These are phyloP conservation scores for Smittia sp. DNA, from an alignment of 2,888 invertebrate species.

Conservation along the genomic window DNA sequence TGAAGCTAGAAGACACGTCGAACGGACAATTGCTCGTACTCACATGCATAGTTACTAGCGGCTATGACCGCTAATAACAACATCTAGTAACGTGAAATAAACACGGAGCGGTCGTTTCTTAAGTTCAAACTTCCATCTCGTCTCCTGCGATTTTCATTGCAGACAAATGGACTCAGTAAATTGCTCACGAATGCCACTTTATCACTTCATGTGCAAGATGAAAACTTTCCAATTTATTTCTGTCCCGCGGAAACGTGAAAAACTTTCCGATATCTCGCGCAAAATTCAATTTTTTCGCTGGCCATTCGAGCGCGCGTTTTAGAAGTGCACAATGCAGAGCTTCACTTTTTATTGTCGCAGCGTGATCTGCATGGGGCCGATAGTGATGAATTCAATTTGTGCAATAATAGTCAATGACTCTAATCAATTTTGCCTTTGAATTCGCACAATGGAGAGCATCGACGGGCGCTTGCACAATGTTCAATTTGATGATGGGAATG, in stretches of 20 bases:
- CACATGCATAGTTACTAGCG: no score
- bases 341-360: neutral
- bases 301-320: neutral
- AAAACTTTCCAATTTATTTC: no score
- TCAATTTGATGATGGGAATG: neutral
- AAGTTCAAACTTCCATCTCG: no score
- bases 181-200: no score
- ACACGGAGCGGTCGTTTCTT: no score
- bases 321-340: neutral
- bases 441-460: neutral
- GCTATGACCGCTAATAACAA: no score
- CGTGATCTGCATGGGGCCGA: neutral
- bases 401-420: constrained; percentile 31
- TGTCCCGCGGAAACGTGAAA: neutral
- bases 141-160: no score
- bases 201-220: no score
- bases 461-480: neutral
- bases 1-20: no score
- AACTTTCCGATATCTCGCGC: neutral
- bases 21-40: no score
- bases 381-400: constrained; percentile 33
- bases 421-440: constrained; percentile 13
- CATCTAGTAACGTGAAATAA: no score
- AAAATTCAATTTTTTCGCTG: neutral
- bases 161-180: no score